These are phyloP conservation scores for Gadopsis bispinosus DNA, from an alignment of 2,797 vertebrate species.

Conservation along the genomic window DNA sequence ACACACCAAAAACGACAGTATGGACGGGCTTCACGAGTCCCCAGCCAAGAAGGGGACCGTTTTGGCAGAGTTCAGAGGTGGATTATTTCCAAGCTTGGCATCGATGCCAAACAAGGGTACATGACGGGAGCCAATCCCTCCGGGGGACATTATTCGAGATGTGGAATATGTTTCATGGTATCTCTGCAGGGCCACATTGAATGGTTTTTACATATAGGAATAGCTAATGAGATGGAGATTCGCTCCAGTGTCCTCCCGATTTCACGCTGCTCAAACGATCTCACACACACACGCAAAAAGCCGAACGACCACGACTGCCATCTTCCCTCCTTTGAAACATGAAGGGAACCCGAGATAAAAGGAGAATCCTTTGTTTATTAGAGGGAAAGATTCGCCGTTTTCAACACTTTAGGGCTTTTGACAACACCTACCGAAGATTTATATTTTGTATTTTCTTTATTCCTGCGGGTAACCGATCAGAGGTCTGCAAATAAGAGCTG, in stretches of 20 bases:
- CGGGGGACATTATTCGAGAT: conserved; percentile 44
- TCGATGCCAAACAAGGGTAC: conserved; percentile 57
- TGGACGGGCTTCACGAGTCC: conserved; percentile 35
- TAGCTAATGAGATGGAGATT: conserved; percentile 71
- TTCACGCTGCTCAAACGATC: conserved; percentile 74
- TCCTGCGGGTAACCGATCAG: background rate
- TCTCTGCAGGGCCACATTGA: conserved; percentile 70
- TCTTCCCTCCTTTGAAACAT: conserved; percentile 32
- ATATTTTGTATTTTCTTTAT: background rate
- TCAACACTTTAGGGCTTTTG: background rate
- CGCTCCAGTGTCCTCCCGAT: conserved; percentile 70
- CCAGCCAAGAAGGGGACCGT: conserved; percentile 29
- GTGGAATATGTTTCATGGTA: conserved; percentile 65
- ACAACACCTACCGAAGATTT: conserved; percentile 2
- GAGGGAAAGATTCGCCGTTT: conserved; percentile 1
- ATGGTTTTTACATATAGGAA: conserved; percentile 71
- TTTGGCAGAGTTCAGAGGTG: conserved; percentile 17
- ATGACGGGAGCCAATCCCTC: conserved; percentile 65
- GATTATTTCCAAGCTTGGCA: conserved; percentile 61
- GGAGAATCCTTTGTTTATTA: conserved; percentile 32
- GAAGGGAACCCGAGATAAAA: conserved; percentile 31
- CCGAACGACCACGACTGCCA: conserved; percentile 19
- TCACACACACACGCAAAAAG: conserved; percentile 46
- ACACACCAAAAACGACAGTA: conserved; percentile 23
- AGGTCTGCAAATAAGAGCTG: too few species aligned